A percentile compares a stretch with the other conserved stretches of the same genome.
phyloP scores from a whole-genome alignment of 2,113 vertebrate genomes.

The Phrynosoma blainvillii region DNA sequence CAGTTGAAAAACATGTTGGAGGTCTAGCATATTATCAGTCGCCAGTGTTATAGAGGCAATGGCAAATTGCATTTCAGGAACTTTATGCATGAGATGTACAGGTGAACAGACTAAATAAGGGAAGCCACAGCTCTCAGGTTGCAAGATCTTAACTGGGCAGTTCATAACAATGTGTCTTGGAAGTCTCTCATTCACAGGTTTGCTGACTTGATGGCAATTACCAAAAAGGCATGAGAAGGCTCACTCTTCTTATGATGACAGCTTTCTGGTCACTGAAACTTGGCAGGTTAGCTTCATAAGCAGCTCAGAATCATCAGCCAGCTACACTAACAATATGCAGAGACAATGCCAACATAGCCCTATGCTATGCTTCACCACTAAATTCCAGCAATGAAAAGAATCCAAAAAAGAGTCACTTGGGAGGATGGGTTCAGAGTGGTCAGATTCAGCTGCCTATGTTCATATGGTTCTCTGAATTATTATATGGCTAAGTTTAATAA shows the following conservation, averaged over 20 bases:
- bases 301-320: not conserved
- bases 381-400: not conserved
- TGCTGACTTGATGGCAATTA: too few species aligned
- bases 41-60: not conserved
- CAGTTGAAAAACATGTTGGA: not conserved
- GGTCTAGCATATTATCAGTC: not conserved
- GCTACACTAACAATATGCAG: not conserved
- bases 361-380: not conserved
- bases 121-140: too few species aligned
- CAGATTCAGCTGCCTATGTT: too few species aligned
- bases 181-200: too few species aligned
- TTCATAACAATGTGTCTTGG: too few species aligned
- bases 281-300: not conserved
- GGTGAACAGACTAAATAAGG: too few species aligned
- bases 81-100: not conserved
- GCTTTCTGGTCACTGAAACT: not conserved
- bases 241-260: not conserved
- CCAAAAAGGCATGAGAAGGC: not conserved
- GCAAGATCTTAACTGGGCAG: too few species aligned
- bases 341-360: not conserved
- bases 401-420: not conserved
- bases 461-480: not conserved
- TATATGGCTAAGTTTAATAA: conserved; percentile 1
- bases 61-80: not conserved
- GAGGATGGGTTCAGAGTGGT: too few species aligned